phyloP scores from a whole-genome alignment of 2,113 vertebrate species.

The Cyrtonyx montezumae region DNA sequence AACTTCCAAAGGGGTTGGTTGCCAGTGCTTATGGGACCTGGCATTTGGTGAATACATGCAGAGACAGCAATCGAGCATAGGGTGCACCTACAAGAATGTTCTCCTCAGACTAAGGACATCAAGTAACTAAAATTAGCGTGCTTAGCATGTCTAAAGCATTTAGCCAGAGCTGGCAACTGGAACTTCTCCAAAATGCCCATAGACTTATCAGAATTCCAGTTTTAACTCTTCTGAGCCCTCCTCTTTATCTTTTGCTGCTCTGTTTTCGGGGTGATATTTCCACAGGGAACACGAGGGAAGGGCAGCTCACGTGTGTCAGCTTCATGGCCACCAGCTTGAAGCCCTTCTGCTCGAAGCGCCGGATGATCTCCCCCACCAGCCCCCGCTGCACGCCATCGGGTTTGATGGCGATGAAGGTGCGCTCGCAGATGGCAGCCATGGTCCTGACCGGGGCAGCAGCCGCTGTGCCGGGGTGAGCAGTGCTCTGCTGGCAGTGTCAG shows the following conservation, averaged over 20 bases:
- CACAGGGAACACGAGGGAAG: background rate
- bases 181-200: constrained; percentile 18
- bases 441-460: constrained; percentile 25
- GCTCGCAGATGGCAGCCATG: constrained; percentile 77
- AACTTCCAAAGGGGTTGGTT: background rate
- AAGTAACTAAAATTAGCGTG: constrained; percentile 45
- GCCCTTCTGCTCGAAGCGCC: constrained; percentile 86
- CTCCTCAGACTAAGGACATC: constrained; percentile 31
- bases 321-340: constrained; percentile 89
- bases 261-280: background rate
- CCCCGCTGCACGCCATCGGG: constrained; percentile 91
- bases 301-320: constrained; percentile 73
- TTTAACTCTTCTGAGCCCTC: background rate
- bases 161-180: constrained; percentile 22
- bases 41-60: background rate
- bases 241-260: accelerated
- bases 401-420: constrained; percentile 92
- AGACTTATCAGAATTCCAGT: background rate
- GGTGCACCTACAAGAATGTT: background rate
- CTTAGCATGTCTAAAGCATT: constrained; percentile 41
- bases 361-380: constrained; percentile 87
- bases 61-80: background rate
- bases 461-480: too few relatives aligned
- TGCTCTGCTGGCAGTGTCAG: too few relatives aligned
- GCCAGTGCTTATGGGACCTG: background rate